Conservation (phyloP, 1,140 invertebrate species). For the Drosophila jambulina region DNA sequence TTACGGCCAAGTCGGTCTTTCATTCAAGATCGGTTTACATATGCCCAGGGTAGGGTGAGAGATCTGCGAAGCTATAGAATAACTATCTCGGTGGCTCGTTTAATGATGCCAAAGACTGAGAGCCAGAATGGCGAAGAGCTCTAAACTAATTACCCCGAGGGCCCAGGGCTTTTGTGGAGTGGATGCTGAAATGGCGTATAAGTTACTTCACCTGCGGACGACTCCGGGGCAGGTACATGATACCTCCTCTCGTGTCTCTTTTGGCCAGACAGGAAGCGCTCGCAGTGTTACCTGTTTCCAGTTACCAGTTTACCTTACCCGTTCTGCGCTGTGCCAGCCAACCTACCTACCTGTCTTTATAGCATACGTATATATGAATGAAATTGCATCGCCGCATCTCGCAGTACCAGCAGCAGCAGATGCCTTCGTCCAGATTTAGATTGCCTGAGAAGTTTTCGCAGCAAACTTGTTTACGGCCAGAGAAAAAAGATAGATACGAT, state of each 20-base stretch:
- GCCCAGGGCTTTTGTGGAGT: slow-evolving; percentile 22
- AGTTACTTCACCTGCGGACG: slow-evolving; percentile 77
- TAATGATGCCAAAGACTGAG: slow-evolving; percentile 35
- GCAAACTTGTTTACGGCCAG: slow-evolving; percentile 72
- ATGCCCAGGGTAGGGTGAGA: slow-evolving; percentile 1
- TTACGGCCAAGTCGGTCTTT: slow-evolving; percentile 13
- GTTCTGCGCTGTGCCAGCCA: slow-evolving; percentile 1
- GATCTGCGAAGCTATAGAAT: slow-evolving; percentile 14
- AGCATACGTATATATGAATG: slow-evolving; percentile 78
- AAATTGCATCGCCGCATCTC: slow-evolving; percentile 55
- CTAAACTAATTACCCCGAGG: slow-evolving; percentile 73
- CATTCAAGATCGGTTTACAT: slow-evolving; percentile 37
- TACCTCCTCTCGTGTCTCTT: slow-evolving; percentile 54
- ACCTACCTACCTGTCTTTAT: slow-evolving; percentile 23
- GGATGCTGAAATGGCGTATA: slow-evolving; percentile 60
- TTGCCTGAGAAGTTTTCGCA: slow-evolving; percentile 75
- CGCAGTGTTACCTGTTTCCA: slow-evolving; percentile 52
- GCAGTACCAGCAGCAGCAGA: slow-evolving; percentile 29
- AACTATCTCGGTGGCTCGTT: slow-evolving; percentile 21
- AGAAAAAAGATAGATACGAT: slow-evolving; percentile 6
- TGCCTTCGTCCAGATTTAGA: slow-evolving; percentile 57
- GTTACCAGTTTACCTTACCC: slow-evolving; percentile 1
- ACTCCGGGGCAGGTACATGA: slow-evolving; percentile 68
- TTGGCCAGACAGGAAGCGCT: slow-evolving; percentile 74
- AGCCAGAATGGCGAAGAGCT: slow-evolving; percentile 37